These are phyloP conservation scores for Phymatocera aterrima DNA, from an alignment of 2,888 invertebrate genomes.

Conservation along the genomic window DNA sequence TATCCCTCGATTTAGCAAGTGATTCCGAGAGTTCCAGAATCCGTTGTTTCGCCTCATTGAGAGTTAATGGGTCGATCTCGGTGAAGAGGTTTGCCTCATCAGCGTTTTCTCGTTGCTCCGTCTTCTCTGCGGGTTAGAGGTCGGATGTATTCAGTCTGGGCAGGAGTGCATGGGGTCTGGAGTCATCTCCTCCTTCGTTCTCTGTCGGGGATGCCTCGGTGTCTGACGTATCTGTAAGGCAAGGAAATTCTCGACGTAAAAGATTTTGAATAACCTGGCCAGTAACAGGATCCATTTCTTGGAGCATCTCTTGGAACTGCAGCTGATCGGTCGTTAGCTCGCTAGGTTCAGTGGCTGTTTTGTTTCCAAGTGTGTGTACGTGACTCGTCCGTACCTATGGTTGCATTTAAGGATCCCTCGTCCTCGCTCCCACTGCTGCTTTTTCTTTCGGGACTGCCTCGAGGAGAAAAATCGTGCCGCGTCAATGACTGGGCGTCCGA, in stretches of 20 bases:
- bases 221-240: background rate
- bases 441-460: background rate
- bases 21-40: background rate
- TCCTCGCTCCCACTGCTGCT: background rate
- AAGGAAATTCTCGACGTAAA: background rate
- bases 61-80: background rate
- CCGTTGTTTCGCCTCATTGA: background rate
- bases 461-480: background rate
- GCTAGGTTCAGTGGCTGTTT: background rate
- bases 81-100: background rate
- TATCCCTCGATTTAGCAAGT: background rate
- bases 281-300: background rate
- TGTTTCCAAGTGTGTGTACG: background rate
- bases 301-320: background rate
- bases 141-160: background rate
- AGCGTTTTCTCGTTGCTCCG: background rate
- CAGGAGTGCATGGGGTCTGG: no score
- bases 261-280: background rate
- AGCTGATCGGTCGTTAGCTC: background rate
- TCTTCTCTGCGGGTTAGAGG: background rate
- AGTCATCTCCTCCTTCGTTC: background rate
- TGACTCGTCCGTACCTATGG: background rate
- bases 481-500: background rate
- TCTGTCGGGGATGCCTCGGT: background rate
- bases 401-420: background rate